Evolutionary conservation across 2,888 invertebrate genomes (phyloP).

Genomic region (Lapara coniferarum): DNA sequence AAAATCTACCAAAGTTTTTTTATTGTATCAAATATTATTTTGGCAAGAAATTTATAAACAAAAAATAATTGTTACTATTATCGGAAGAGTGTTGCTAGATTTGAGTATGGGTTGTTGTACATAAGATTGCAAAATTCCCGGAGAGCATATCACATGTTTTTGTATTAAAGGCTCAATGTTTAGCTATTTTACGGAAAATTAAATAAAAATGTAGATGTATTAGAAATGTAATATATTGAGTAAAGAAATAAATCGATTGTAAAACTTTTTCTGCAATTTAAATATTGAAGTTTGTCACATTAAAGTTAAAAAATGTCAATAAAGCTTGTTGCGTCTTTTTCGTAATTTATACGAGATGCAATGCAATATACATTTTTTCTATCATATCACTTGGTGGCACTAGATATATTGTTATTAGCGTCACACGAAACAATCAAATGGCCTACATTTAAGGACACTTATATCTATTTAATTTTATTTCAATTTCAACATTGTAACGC

Average conservation of each 20-base stretch:
- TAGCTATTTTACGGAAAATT: constrained; percentile 54
- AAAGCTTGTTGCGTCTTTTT: constrained; percentile 22
- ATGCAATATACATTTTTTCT: constrained; percentile 43
- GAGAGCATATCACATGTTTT: constrained; percentile 70
- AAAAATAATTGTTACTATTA: constrained; percentile 38
- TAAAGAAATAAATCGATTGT: constrained; percentile 39
- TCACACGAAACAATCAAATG: constrained; percentile 57
- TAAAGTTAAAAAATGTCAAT: constrained; percentile 33
- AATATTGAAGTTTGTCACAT: constrained; percentile 35
- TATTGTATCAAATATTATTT: constrained; percentile 32
- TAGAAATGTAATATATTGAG: constrained; percentile 42
- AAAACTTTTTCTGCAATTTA: constrained; percentile 30
- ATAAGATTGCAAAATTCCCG: constrained; percentile 51
- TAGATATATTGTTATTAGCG: constrained; percentile 54
- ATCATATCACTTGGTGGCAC: constrained; percentile 69
- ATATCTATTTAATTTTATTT: constrained; percentile 63
- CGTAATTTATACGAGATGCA: background rate
- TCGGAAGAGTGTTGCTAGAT: constrained; percentile 34
- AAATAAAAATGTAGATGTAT: constrained; percentile 48
- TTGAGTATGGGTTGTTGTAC: constrained; percentile 67
- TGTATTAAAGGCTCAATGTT: constrained; percentile 64
- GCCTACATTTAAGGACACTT: constrained; percentile 65
- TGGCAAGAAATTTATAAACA: constrained; percentile 21
- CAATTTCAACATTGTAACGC: constrained; percentile 66
- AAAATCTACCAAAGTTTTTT: constrained; percentile 63